Percentiles rank a stretch among this genome's conserved stretches.
phyloP scores from a whole-genome alignment of 1,140 invertebrate genomes.

The Colletes gigas region DNA sequence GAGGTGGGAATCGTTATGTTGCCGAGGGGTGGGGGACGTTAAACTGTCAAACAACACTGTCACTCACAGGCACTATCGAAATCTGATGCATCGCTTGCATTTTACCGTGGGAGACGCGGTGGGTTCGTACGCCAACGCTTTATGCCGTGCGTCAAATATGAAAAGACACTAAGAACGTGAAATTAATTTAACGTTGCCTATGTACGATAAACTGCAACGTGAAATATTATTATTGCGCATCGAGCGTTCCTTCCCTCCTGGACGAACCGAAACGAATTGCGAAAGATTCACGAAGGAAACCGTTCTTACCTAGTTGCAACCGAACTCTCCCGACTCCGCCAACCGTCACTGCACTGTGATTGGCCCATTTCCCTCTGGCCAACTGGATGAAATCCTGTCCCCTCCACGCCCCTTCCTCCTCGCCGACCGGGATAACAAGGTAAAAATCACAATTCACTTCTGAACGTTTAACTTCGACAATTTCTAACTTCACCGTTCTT shows the following conservation, averaged over 20 bases:
- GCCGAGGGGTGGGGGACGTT: neutral
- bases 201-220: slow-evolving; percentile 47
- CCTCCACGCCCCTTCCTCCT: neutral
- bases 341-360: slow-evolving; percentile 2
- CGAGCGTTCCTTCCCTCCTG: neutral
- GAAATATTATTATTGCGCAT: neutral
- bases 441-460: neutral
- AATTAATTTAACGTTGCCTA: slow-evolving; percentile 28
- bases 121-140: too few species aligned
- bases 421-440: neutral
- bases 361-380: slow-evolving; percentile 24
- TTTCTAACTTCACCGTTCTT: neutral
- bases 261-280: slow-evolving; percentile 24
- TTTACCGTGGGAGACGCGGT: neutral
- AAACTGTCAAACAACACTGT: slow-evolving; percentile 30
- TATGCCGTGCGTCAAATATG: too few species aligned
- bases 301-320: slow-evolving; percentile 15
- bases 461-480: neutral
- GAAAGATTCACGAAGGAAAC: slow-evolving; percentile 27
- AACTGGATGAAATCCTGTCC: slow-evolving; percentile 20
- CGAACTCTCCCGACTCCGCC: slow-evolving; percentile 33
- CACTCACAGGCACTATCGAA: neutral
- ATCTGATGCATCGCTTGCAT: neutral
- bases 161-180: too few species aligned
- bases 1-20: neutral